phyloP scores from a whole-genome alignment of 1,140 invertebrate species.

The Halictus rubicundus region DNA sequence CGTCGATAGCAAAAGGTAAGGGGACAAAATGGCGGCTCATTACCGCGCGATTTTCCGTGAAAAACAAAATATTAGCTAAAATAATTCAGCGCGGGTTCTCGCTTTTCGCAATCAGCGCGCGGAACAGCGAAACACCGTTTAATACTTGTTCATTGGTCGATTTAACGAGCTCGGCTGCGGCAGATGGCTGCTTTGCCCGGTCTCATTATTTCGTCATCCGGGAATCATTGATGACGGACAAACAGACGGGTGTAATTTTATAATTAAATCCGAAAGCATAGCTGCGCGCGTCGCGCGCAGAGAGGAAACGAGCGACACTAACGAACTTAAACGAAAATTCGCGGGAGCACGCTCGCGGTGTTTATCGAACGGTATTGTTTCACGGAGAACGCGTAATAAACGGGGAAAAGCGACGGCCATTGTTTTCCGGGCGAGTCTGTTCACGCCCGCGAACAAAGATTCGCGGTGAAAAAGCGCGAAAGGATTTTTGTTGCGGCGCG shows the following conservation, averaged over 20 bases:
- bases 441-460: constrained; percentile 4
- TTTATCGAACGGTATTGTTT: constrained; percentile 26
- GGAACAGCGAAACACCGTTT: background rate
- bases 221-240: constrained; percentile 17
- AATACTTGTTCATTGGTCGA: background rate
- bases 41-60: no score
- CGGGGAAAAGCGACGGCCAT: background rate
- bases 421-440: background rate
- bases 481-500: background rate
- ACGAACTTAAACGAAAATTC: constrained; percentile 29
- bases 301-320: background rate
- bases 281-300: no score
- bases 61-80: no score
- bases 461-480: background rate
- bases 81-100: background rate
- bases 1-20: no score
- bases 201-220: constrained; percentile 30
- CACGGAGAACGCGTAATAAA: background rate
- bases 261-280: constrained; percentile 19
- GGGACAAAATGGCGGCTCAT: background rate
- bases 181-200: background rate
- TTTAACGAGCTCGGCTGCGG: constrained; percentile 1
- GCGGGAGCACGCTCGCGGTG: background rate
- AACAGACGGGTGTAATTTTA: constrained; percentile 22
- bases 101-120: background rate